Evolutionary conservation across 2,888 invertebrate species (phyloP).

Genomic region (Andricus quercusramuli): DNA sequence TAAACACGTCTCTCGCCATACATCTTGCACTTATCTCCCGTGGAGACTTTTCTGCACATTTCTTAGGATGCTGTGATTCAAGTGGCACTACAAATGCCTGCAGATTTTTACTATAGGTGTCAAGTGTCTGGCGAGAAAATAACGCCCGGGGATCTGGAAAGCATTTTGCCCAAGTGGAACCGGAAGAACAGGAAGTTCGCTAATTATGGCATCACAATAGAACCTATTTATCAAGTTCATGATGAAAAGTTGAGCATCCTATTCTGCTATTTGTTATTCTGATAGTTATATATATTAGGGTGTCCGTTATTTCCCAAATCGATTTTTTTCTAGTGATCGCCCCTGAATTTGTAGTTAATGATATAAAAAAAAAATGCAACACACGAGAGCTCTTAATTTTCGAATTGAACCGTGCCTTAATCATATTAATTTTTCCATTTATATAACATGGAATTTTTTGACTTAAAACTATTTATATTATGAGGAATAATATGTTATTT

Average conservation of each 20-base stretch:
- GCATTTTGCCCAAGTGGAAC: slow-evolving; percentile 1
- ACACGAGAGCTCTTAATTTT: too few relatives aligned
- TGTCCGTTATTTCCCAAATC: too few relatives aligned
- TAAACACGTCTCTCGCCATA: slow-evolving; percentile 16
- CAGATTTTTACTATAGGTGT: slow-evolving; percentile 54
- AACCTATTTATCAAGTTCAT: neutral
- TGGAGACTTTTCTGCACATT: slow-evolving; percentile 36
- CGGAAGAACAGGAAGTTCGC: slow-evolving; percentile 12
- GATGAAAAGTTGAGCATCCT: neutral
- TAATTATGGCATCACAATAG: neutral
- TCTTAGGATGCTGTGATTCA: slow-evolving; percentile 40
- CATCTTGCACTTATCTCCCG: slow-evolving; percentile 31
- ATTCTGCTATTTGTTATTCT: neutral
- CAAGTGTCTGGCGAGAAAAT: slow-evolving; percentile 62
- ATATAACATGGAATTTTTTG: too few relatives aligned
- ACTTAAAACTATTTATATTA: too few relatives aligned
- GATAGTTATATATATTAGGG: too few relatives aligned
- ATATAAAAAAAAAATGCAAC: too few relatives aligned
- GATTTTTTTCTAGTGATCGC: too few relatives aligned
- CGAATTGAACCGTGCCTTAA: too few relatives aligned
- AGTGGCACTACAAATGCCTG: slow-evolving; percentile 45
- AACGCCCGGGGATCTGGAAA: slow-evolving; percentile 17
- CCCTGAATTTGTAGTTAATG: too few relatives aligned
- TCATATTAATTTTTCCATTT: too few relatives aligned
- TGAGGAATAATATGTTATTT: too few relatives aligned